These are phyloP conservation scores for Fistularia commersonii DNA, from an alignment of 2,797 vertebrate genomes.

Conservation along the genomic window DNA sequence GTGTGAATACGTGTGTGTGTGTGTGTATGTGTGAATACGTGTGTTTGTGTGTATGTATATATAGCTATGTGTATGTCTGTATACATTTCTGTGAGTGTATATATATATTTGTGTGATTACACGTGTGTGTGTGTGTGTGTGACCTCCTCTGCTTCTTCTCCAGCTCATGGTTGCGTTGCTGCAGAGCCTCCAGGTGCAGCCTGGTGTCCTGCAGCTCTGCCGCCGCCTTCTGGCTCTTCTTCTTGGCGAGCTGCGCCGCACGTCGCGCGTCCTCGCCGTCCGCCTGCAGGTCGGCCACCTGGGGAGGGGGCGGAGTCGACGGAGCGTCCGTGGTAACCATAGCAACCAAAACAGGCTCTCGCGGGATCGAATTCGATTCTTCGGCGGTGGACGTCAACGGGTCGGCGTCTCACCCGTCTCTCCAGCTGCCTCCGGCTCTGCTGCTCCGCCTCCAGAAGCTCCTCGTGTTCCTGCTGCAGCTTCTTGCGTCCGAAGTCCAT, in stretches of 20 bases:
- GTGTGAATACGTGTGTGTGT: too few relatives aligned
- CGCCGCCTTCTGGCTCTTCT: constrained; percentile 89
- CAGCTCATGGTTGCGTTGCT: constrained; percentile 94
- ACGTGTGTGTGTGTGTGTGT: constrained; percentile 17
- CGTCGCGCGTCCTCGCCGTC: constrained; percentile 92
- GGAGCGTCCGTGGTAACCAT: background rate
- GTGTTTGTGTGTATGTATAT: too few relatives aligned
- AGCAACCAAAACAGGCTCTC: background rate
- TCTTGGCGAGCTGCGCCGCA: constrained; percentile 89
- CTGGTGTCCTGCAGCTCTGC: constrained; percentile 96
- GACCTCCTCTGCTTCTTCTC: constrained; percentile 98
- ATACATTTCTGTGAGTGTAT: too few relatives aligned
- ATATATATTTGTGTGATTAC: too few relatives aligned
- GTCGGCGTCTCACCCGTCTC: constrained; percentile 75
- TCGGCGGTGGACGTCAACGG: background rate
- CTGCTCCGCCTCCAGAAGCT: constrained; percentile 94
- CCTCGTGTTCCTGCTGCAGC: constrained; percentile 93
- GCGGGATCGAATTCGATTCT: too few relatives aligned
- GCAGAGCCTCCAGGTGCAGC: constrained; percentile 93
- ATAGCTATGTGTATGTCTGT: too few relatives aligned
- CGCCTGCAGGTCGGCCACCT: constrained; percentile 90
- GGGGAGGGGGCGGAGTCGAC: background rate
- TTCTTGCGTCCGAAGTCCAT: constrained; percentile 93
- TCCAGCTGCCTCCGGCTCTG: constrained; percentile 92
- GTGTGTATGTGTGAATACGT: too few relatives aligned